Evolutionary conservation across 2,888 invertebrate genomes (phyloP), one percentile per base, ranked within the genome.

Genomic region (Actias luna): DNA sequence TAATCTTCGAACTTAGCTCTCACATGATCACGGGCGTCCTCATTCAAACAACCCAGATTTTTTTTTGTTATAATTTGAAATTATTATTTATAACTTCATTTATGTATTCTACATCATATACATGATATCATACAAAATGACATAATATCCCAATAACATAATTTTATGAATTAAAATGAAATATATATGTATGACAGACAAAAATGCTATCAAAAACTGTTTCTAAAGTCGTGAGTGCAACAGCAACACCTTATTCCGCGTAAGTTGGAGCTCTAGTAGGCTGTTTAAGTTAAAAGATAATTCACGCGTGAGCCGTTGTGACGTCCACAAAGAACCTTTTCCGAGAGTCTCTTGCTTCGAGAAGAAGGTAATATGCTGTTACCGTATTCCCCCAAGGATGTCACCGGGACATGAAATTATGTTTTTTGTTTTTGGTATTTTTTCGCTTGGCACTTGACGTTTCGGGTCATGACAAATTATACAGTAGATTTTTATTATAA

Each of bases 361-460:
- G 69, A 76, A 76, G 71, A 72, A 78, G 76, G 77, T 82, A 78
- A 81, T 80, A 80, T 71, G 79, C 76, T 81, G 80, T 78, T 80
- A 80, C 72, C 79, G 77, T 80, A 81, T 80, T 82, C 79, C 80
- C 79, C 82, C 76, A 69, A 76, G 82, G 83, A 80, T 76, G 75
- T 75, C 71, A 69, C 74, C 72, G 74, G 72, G 71, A 76, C 69
- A 75, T 68, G 73, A 78, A 81, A 80, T 80, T 82, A 82, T 80
- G 77, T 80, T 79, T 66, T 68, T 66, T 61, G 65, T 62, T 61
- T 58, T 67, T 14, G 61, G 55, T 58, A 59, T 46, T 60, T 60
- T 63, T 62, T 67, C 12, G 2, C 7, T 18, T 46, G 0, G 10
- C 22, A 25, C 18, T 22, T 46, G 46, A 22, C 10, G 22, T 46